Base-by-base conservation (phyloP, 2,113 vertebrate genomes). In the Aphyosemion australe region DNA sequence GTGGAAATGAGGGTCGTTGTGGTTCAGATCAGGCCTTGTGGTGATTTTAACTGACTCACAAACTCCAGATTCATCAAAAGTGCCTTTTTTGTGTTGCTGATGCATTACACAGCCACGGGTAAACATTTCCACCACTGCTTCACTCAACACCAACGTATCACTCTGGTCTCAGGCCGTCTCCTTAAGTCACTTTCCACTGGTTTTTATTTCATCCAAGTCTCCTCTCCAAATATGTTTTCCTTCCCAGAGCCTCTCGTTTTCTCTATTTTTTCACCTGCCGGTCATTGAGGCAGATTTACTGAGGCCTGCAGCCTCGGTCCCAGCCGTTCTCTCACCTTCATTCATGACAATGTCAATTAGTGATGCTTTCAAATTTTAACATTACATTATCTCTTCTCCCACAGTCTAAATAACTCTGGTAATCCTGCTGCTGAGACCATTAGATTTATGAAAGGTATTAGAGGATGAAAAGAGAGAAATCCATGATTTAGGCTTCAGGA, bases 191-290 rank as follows among this genome's bases (percentile, higher is more conserved):
- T 84, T 85, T 87, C 74, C 79, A 78, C 42, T 12, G 6, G n/a
- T 53, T 86, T 79, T 69, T 61, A 55, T 76, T 77, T 69, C 19
- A 48, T 69, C 19, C 21, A 66, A 57, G 65, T 57, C 67, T 73
- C 42, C 21, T 64, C 46, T 65, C 13, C 49, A 34, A 45, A 68
- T 59, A 37, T 1, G 12, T 50, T 78, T 76, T 32, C 73, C 18
- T 54, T 74, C 43, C 26, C 26, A n/a, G 60, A 69, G 47, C 72
- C 41, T 76, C 60, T 78, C 50, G 39, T 77, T 76, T 72, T 50
- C 61, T 84, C 53, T 89, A 74, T 90, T 87, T 86, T 80, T 89
- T 87, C 82, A 90, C 89, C 84, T 91, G 87, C 66, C 5, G 11
- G 62, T 78, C 77, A 89, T 56, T 74, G 56, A 26, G 18, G 59